A percentile compares a stretch with the other conserved stretches of the same genome.
Conservation (phyloP, 2,113 vertebrate species). For the Bos indicus region DNA sequence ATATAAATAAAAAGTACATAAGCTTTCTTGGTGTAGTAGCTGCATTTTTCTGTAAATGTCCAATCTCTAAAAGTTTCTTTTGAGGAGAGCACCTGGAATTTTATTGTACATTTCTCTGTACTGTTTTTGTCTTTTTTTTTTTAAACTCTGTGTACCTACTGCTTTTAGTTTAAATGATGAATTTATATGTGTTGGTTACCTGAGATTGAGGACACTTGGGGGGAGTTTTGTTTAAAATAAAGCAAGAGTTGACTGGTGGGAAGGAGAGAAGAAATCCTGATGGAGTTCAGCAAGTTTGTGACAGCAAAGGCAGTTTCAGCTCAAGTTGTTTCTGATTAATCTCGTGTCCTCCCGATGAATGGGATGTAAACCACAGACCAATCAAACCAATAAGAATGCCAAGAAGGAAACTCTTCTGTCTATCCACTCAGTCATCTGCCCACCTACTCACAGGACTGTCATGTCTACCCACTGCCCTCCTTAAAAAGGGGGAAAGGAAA, state of each 20-base stretch:
- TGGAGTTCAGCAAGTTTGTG: constrained; percentile 32
- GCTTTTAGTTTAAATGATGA: neutral
- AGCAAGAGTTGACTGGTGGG: constrained; percentile 1
- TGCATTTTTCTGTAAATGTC: neutral
- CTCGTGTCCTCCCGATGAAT: constrained; percentile 73
- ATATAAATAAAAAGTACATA: neutral
- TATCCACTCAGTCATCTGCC: constrained; percentile 65
- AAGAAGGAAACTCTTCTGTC: constrained; percentile 80
- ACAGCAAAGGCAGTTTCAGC: constrained; percentile 66
- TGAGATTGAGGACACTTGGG: constrained; percentile 7
- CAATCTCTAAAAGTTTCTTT: neutral
- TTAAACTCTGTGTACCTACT: neutral
- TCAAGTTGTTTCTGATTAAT: constrained; percentile 76
- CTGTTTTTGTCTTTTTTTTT: neutral
- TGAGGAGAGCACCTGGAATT: neutral
- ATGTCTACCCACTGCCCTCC: neutral
- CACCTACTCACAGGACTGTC: constrained; percentile 69
- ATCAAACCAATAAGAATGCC: constrained; percentile 68
- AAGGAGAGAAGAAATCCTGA: constrained; percentile 41
- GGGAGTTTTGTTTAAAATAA: constrained; percentile 53
- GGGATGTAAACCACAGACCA: constrained; percentile 78
- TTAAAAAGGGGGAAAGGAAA: neutral
- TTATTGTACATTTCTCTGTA: neutral
- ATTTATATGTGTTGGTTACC: constrained; percentile 7
- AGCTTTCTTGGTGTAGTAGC: neutral